Conservation (phyloP, 2,113 vertebrate genomes). For the Natator depressus region DNA sequence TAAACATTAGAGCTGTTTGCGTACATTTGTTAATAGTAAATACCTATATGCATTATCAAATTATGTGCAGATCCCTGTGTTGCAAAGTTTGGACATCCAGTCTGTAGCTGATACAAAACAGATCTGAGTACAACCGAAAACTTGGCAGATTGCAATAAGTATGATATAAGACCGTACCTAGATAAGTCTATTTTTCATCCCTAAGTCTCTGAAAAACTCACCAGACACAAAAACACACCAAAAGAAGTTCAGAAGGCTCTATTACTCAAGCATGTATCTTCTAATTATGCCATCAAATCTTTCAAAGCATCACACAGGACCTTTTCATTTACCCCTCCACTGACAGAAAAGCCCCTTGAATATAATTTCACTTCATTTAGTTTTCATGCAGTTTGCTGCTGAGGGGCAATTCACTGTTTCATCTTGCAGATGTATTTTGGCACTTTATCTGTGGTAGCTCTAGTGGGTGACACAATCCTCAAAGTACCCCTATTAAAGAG, state of each 20-base stretch:
- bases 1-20: background rate
- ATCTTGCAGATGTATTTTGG: background rate
- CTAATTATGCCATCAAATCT: background rate
- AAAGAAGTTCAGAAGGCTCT: background rate
- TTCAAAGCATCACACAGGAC: background rate
- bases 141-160: background rate
- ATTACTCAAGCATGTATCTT: background rate
- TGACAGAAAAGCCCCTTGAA: background rate
- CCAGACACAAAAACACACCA: background rate
- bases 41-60: background rate
- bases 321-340: background rate
- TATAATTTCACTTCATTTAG: background rate
- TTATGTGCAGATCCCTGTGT: background rate
- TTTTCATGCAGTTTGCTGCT: background rate
- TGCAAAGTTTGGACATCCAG: background rate
- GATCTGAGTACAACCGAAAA: background rate
- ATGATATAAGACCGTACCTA: background rate
- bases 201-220: background rate
- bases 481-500: background rate
- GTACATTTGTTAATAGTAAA: background rate
- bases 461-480: background rate
- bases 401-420: background rate
- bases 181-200: background rate
- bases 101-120: background rate
- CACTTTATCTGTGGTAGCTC: background rate